Base-by-base conservation (phyloP, 2,797 vertebrate genomes). In the Macropodus opercularis region DNA sequence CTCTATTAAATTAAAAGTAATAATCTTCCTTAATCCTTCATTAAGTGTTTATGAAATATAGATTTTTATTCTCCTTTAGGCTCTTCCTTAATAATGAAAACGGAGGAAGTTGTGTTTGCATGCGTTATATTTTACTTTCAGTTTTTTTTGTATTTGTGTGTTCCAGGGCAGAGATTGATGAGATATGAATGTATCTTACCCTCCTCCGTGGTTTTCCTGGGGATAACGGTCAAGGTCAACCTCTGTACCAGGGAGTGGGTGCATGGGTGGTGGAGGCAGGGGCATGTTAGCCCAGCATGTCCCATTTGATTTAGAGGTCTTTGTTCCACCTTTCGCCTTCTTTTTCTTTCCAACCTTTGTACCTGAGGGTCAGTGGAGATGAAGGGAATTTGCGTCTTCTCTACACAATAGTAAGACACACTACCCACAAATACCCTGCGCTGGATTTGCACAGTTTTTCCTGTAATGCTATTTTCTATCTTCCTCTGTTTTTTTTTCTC, bases 311-410 rank as follows among this genome's bases (percentile, higher is more conserved):
- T 97, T 97, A 71, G 95, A 93, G 5, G 90, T 83, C 86, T 98
- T 98, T 26, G 92, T 88, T 75, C 93, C 91, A 81, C 93, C 93
- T 90, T 97, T 98, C 69, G 74, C 93, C 91, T 97, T 98, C 93
- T 97, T 98, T 91, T 97, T 98, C 90, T 97, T 98, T n/a, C 94
- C 95, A 80, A 91, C 92, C 93, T 97, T 98, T 59, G 95, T 93
- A 92, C 95, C 96, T 98, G 87, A 36, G 32, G 67, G 58, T 4
- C 36, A 61, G 14, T 7, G 65, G 44, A 43, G n/a, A 64, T 15
- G 42, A 4, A 50, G 53, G 19, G 31, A 43, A 35, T 46, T 63
- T 69, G 31, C 54, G 42, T 39, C 11, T 15, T 55, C 34, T 49
- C 44, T 12, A 8, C 26, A 48, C 23, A 74, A 57, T 49, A 5